Evolutionary conservation across 2,797 vertebrate species (phyloP), one percentile per base, ranked within the genome.

Genomic region (Anas flavirostris): DNA sequence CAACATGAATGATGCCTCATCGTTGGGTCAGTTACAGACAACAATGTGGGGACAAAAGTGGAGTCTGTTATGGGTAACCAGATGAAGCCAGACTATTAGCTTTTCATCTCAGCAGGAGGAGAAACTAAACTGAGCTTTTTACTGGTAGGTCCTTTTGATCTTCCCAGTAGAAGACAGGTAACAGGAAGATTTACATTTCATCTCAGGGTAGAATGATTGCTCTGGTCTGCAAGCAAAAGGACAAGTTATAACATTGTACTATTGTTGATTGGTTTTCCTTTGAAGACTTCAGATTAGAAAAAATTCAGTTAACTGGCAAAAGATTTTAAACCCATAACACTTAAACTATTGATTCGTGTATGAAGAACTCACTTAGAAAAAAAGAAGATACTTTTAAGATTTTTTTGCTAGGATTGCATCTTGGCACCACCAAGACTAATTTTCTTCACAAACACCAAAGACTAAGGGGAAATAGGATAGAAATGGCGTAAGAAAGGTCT

Each of bases 41-140:
- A 73, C 10, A 18, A 64, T 2, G 7, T n/a, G 10, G n/a, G 31
- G n/a, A 69, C 31, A 55, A 66, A 59, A 60, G 13, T 5, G 28
- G 11, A 59, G 33, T 41, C 17, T 60, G 16, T 26, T n/a, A 16
- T 0, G 1, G 39, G 9, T 41, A 58, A 53, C 21, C 7, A 9
- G 33, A 60, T 41, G 52, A 74, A 69, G 13, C 16, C 14, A 16
- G 69, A 79, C 17, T 8, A 2, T 21, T 22, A 33, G 10, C 31
- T 46, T 37, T 60, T 72, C 21, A 70, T 31, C 28, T 50, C 37
- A 48, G 41, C 4, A 53, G 28, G 21, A 70, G 29, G 21, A 44
- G 69, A 64, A 86, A 75, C 6, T 50, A 41, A 86, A 28, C 10
- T 8, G 13, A 64, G 35, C 17, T 31, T 75, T 50, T 35, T 56